Percentiles rank a stretch among this genome's conserved stretches.
Evolutionary conservation across 2,888 invertebrate species (phyloP).

Genomic region (Xestia c-nigrum): DNA sequence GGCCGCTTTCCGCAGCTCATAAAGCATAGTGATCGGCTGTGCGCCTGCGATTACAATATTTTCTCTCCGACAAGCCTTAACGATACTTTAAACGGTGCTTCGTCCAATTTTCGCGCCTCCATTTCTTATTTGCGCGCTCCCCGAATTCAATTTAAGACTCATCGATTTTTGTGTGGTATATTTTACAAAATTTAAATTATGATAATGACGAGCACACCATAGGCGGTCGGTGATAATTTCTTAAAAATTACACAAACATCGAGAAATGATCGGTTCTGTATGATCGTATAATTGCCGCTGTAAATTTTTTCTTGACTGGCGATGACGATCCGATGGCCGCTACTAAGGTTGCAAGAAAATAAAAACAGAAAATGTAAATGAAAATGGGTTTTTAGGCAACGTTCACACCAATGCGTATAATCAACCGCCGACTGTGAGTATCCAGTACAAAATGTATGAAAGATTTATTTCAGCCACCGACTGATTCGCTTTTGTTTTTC

Average conservation of each 20-base stretch:
- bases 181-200: slow-evolving; percentile 83
- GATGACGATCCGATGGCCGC: slow-evolving; percentile 17
- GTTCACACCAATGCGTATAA: no score
- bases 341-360: slow-evolving; percentile 41
- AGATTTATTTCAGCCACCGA: no score
- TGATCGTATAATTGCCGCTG: slow-evolving; percentile 80
- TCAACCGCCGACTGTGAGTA: no score
- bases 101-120: slow-evolving; percentile 87
- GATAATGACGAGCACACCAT: slow-evolving; percentile 82
- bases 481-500: no score
- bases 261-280: slow-evolving; percentile 76
- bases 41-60: slow-evolving; percentile 85
- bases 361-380: neutral
- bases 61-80: slow-evolving; percentile 85
- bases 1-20: slow-evolving; percentile 81
- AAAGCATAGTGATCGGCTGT: slow-evolving; percentile 78
- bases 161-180: slow-evolving; percentile 83
- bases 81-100: slow-evolving; percentile 88
- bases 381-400: neutral
- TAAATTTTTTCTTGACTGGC: slow-evolving; percentile 70
- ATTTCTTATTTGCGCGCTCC: slow-evolving; percentile 88
- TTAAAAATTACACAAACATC: slow-evolving; percentile 81
- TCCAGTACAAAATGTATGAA: no score
- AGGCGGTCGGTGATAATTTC: slow-evolving; percentile 83
- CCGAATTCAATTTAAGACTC: slow-evolving; percentile 89